Base-by-base conservation (phyloP, 2,888 invertebrate genomes). In the Dorcus hopei region DNA sequence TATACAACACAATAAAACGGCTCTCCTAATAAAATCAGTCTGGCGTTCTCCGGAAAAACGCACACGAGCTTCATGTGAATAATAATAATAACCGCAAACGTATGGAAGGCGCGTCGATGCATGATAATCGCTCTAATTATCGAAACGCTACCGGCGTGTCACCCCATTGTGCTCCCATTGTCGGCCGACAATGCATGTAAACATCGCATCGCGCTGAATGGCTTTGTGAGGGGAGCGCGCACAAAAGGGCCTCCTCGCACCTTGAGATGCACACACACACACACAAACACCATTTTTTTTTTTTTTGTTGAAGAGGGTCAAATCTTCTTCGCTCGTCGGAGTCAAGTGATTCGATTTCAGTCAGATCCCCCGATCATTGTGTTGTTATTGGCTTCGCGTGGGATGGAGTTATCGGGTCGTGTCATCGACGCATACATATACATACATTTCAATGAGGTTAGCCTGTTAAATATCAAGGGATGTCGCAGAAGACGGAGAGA, bases 61-160 rank as follows among this genome's bases (percentile, higher is more conserved):
- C 26, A 14, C 26, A 33, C 26, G 26, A 33, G 26, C 3, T 33
- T 33, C 26, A 5, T 6, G 5, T 33, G 26, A 33, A 33, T 33
- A 33, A 33, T 33, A 26, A 26, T 60, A 62, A 60, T 54, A 61
- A 59, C 61, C 59, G 59, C 57, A 62, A 52, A 61, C 54, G 52
- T 55, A 52, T 57, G 61, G 62, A 62, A 64, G 65, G 70, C 71
- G 74, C 74, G 75, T 72, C 68, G 72, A 71, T 66, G 72, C 73
- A 71, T 74, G 68, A 73, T 74, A 75, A 76, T 76, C 75, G 69
- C 67, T 69, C 75, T 72, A 76, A 76, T 76, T 76, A 75, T 74
- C 72, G 70, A 62, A 65, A 66, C 62, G 69, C 70, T 67, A 69
- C 65, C 69, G 70, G 63, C 70, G 70, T 70, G 70, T 71, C 68